These are phyloP conservation scores for Oreochromis spilurus DNA, from an alignment of 2,113 vertebrate species.

Conservation along the genomic window DNA sequence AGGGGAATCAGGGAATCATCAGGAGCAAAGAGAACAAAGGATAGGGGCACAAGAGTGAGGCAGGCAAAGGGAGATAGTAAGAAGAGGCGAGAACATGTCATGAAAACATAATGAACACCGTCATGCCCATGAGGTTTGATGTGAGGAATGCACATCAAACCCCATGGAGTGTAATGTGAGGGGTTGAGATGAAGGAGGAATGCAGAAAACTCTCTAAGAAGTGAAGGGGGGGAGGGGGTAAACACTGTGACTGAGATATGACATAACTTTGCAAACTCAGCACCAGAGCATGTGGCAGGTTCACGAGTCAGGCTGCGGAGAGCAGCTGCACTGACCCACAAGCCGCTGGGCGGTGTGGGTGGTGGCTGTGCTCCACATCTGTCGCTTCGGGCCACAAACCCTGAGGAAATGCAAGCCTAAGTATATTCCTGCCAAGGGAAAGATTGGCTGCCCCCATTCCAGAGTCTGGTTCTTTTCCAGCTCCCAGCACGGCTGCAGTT, in stretches of 20 bases:
- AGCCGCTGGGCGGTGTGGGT: neutral
- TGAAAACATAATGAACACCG: conserved; percentile 64
- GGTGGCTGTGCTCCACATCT: conserved; percentile 20
- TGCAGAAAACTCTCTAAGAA: conserved; percentile 9
- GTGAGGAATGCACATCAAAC: conserved; percentile 29
- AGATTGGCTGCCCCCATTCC: neutral
- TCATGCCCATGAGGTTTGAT: conserved; percentile 42
- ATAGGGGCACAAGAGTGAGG: conserved; percentile 2
- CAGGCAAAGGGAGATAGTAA: neutral
- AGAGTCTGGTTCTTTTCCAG: conserved; percentile 2
- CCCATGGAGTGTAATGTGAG: neutral
- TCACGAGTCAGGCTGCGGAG: neutral
- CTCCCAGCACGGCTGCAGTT: neutral
- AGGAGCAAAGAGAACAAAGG: conserved; percentile 29
- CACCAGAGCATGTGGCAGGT: neutral
- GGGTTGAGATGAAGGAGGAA: conserved; percentile 20
- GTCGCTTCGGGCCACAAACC: conserved; percentile 27
- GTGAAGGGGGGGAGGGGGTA: neutral
- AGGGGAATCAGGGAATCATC: neutral
- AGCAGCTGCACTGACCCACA: conserved; percentile 30
- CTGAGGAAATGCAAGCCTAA: conserved; percentile 1
- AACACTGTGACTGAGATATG: conserved; percentile 26
- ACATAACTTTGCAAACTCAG: conserved; percentile 32
- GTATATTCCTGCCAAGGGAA: conserved; percentile 18
- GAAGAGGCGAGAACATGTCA: conserved; percentile 32